Evolutionary conservation across 2,888 invertebrate genomes (phyloP).

Genomic region (Chromoteleia sp.): DNA sequence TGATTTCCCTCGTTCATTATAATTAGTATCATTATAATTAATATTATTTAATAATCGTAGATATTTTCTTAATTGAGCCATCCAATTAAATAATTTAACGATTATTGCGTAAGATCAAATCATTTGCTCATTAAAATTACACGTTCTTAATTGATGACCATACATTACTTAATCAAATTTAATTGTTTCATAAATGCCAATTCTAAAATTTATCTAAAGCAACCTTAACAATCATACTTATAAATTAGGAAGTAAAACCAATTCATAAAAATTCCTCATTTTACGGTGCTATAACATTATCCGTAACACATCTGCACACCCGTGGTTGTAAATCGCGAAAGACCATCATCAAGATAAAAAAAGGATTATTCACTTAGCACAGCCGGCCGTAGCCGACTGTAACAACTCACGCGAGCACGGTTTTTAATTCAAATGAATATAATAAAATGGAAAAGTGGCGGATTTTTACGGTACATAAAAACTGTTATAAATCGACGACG

Average conservation of each 20-base stretch:
- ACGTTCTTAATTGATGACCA: not conserved
- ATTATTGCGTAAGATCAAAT: not conserved
- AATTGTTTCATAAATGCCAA: not conserved
- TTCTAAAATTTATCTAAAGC: not conserved
- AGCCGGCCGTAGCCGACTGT: slow-evolving; percentile 10
- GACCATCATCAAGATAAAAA: slow-evolving; percentile 36
- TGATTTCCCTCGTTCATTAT: not conserved
- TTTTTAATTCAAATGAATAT: slow-evolving; percentile 55
- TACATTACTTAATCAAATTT: not conserved
- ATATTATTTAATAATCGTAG: slow-evolving; percentile 1
- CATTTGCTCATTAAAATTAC: slow-evolving; percentile 4
- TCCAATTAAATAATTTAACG: not conserved
- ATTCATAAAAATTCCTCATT: not conserved
- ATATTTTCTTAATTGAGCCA: not conserved
- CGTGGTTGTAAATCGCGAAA: slow-evolving; percentile 15
- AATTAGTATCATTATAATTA: not conserved
- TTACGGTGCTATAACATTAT: slow-evolving; percentile 10
- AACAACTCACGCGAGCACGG: slow-evolving; percentile 35
- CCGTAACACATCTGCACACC: slow-evolving; percentile 9
- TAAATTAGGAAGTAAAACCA: not conserved
- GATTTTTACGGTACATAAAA: slow-evolving; percentile 62
- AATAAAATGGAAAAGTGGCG: slow-evolving; percentile 55
- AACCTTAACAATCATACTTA: not conserved
- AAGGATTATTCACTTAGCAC: slow-evolving; percentile 22
- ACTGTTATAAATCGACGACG: slow-evolving; percentile 51